phyloP scores from a whole-genome alignment of 1,140 invertebrate species.

The Brachionus manjavacas region DNA sequence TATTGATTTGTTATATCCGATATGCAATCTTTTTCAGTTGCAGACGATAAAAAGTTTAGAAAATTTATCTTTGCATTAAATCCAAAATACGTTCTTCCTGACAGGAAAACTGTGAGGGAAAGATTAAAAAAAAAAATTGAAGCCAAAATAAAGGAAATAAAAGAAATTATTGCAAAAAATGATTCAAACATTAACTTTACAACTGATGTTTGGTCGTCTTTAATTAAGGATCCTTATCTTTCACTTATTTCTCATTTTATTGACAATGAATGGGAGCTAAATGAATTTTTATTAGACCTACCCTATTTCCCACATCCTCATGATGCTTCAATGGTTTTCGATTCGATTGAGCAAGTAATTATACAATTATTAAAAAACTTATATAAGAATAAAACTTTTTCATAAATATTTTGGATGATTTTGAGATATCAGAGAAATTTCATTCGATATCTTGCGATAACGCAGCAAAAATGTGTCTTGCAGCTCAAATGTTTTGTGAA shows the following conservation, averaged over 20 bases:
- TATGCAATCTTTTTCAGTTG: neutral
- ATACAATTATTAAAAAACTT: neutral
- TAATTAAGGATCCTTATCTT: neutral
- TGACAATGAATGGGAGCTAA: neutral
- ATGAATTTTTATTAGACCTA: neutral
- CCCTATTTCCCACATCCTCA: neutral
- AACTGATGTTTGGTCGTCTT: constrained; percentile 5
- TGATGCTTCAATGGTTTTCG: neutral
- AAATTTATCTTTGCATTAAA: constrained; percentile 22
- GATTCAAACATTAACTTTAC: neutral
- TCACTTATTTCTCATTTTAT: neutral
- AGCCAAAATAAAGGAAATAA: neutral
- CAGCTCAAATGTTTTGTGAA: too few relatives aligned
- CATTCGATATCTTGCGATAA: neutral
- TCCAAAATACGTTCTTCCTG: neutral
- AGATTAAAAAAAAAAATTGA: neutral
- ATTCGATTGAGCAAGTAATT: neutral
- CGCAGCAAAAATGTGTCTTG: neutral
- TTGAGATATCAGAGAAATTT: neutral
- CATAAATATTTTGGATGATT: neutral
- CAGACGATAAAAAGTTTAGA: constrained; percentile 20
- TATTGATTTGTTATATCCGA: neutral
- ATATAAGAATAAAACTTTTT: neutral
- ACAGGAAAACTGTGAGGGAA: constrained; percentile 2
- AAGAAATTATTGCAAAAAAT: neutral